Evolutionary conservation across 2,797 vertebrate genomes (phyloP), one percentile per base, ranked within the genome.

Genomic region (Hephaestus fuliginosus): DNA sequence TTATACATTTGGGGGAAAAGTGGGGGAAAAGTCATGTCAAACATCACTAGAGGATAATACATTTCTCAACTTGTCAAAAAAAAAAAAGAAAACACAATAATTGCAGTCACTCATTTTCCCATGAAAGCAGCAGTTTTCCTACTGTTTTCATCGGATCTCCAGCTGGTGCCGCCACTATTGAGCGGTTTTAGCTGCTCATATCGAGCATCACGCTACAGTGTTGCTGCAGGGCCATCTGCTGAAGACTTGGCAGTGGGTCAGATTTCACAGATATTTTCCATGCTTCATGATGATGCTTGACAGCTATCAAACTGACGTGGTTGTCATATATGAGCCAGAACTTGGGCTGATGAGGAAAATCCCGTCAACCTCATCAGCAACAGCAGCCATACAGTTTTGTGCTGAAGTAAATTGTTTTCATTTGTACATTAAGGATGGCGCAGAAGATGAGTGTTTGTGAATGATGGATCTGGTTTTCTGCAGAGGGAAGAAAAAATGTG

Each of bases 211-310:
- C 63, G 62, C 81, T 52, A 13, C 77, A 46, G 39, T 73, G 69
- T 67, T 79, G 78, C 89, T 77, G 68, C 80, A 20, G 76, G 86
- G 79, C 86, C 90, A 89, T 92, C 89, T 91, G 89, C 86, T 76
- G 56, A 89, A 69, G 74, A 83, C 75, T 86, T 91, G 92, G 85
- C 91, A 81, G 48, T 60, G 74, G 81, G 79, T 91, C 84, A 80
- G 5, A 84, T 84, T 85, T 63, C 72, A 80, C 78, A 76, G 74
- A 81, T 85, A 87, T 87, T 70, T 46, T 82, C 72, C 43, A 69
- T 14, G 65, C 86, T 82, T 87, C 72, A 61, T 28, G 28, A 80
- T 60, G 78, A 84, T 58, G 81, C 83, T 87, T 68, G 76, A 89
- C 81, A 80, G 70, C 77, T n/a, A 83, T 88, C 87, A 84, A 76